Percentiles rank a stretch among this genome's conserved stretches.
Conservation (phyloP, 2,797 vertebrate species). For the Aphelocoma californica region DNA sequence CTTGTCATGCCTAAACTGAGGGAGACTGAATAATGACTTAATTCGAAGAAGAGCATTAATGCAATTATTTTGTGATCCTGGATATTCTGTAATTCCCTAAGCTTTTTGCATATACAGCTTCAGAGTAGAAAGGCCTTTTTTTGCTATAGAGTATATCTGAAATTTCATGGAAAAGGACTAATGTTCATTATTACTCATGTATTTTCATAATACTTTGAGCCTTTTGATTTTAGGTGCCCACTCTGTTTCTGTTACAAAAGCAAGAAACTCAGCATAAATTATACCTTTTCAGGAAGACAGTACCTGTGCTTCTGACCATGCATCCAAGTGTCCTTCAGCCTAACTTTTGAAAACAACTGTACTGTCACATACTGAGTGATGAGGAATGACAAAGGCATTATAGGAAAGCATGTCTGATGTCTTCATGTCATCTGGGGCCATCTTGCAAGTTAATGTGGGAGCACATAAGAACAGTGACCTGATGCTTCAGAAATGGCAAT, state of each 20-base stretch:
- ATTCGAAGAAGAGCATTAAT: background rate
- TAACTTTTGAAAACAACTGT: background rate
- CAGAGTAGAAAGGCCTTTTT: background rate
- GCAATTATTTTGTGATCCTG: background rate
- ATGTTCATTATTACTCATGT: background rate
- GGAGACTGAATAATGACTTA: background rate
- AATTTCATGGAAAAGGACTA: background rate
- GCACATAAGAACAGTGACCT: background rate
- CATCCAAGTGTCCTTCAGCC: background rate
- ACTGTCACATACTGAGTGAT: background rate
- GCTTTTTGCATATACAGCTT: background rate
- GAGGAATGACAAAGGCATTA: background rate
- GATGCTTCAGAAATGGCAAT: background rate
- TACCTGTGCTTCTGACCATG: background rate
- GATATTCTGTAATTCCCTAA: background rate
- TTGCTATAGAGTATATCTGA: background rate
- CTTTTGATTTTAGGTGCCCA: background rate
- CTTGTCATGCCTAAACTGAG: background rate
- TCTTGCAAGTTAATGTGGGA: background rate
- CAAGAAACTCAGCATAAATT: background rate
- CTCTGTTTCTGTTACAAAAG: background rate
- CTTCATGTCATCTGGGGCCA: background rate
- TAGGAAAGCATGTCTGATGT: background rate
- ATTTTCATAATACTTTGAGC: background rate
- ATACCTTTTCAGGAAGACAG: background rate